Base-by-base conservation (phyloP, 2,797 vertebrate genomes). In the Myoxocephalus aenaeus region DNA sequence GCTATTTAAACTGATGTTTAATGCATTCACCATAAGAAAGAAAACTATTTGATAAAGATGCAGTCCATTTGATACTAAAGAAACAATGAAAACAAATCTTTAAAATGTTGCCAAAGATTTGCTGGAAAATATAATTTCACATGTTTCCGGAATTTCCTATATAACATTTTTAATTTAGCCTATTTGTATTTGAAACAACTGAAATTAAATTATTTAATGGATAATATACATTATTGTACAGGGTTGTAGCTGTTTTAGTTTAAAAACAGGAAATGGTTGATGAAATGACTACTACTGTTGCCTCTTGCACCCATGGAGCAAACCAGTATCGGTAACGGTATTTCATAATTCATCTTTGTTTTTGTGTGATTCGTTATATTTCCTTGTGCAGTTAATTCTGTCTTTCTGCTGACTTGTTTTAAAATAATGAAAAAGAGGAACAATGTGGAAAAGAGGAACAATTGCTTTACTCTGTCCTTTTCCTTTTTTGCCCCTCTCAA, bases 391-490 rank as follows among this genome's bases (percentile, higher is more conserved):
- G 18, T 58, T 56, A 77, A 80, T 63, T 59, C 10, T 22, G 63
- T 72, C 13, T 76, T 73, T 74, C 38, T 67, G 53, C 5, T n/a
- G 44, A 54, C 20, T 36, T n/a, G n/a, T n/a, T n/a, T 46, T 80
- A 42, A 78, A 79, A 70, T 62, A 84, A 70, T 58, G 5, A 58
- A 81, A 87, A 86, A 75, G 44, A 79, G 84, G 85, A 91, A 90
- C 64, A 38, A 7, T 63, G 17, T 67, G 56, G 13, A 70, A 82
- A 80, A 82, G 56, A 80, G 84, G 80, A 87, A 87, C 73, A 29
- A 50, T 40, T 56, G 80, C n/a, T 75, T 86, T 40, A 83, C 54
- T 73, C 18, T 77, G 12, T 74, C 36, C 0, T 76, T 78, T 70
- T 69, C 17, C 8, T 53, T 44, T 59, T 73, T 65, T 78, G 3